Evolutionary conservation across 2,888 invertebrate genomes (phyloP), one percentile per base, ranked within the genome.

Genomic region (Drosophila incognita): DNA sequence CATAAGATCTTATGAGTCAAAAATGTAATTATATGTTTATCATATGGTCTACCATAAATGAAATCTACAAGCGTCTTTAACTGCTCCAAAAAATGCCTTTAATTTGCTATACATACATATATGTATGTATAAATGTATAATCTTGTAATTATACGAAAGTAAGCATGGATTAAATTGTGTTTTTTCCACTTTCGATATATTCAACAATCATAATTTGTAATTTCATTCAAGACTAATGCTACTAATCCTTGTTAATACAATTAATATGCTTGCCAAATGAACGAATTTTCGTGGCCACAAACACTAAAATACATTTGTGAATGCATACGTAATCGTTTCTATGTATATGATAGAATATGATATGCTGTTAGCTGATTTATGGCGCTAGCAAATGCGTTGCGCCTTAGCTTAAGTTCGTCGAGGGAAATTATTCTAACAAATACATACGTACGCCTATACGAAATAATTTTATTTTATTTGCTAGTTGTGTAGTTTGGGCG

Each of bases 321-420:
- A 36, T 35, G 21, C 15, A 61, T 71, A 76, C 76, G 78, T 78
- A 79, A 83, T 77, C 53, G 59, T 56, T 61, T 63, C 54, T 71
- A 74, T 27, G n/a, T 38, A 7, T 56, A 59, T 66, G 68, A 68
- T 65, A 53, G 69, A 74, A 83, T 83, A 77, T 77, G 80, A 79
- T 87, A 73, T 52, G 63, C 49, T 67, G 63, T 67, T 72, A 49
- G 53, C 76, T 82, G 84, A 87, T 87, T 84, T 82, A 84, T 84
- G 79, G 69, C 59, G 76, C 73, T 67, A 65, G 76, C 81, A 82
- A 74, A 69, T 81, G 81, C 75, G 84, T 82, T 80, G 66, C 66
- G 72, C 57, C 51, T 61, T 49, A 67, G 64, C 70, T 64, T 78
- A 48, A 56, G 56, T 64, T 62, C 42, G 62, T 29, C 63, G 57